These are phyloP conservation scores for Tichodroma muraria DNA, from an alignment of 2,113 vertebrate genomes.

Conservation along the genomic window DNA sequence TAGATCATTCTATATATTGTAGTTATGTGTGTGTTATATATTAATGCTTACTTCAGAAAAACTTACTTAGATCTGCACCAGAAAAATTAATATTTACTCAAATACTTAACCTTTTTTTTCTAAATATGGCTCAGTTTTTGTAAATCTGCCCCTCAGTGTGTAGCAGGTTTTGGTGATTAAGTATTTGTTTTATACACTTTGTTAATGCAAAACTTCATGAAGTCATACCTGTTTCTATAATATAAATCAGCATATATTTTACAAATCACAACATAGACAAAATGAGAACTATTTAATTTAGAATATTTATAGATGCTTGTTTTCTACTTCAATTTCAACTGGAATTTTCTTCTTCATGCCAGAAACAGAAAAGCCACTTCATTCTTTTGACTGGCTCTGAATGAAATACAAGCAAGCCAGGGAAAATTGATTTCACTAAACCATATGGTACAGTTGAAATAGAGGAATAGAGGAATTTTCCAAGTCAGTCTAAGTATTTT, in stretches of 20 bases:
- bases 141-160: not conserved
- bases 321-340: not conserved
- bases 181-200: not conserved
- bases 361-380: not conserved
- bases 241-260: not conserved
- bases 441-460: not conserved
- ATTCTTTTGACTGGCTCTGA: not conserved
- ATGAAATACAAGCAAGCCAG: not conserved
- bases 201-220: not conserved
- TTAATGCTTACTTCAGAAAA: not conserved
- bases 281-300: not conserved
- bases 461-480: conserved; percentile 1
- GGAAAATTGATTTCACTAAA: not conserved
- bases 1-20: not conserved
- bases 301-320: not conserved
- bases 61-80: not conserved
- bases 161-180: not conserved
- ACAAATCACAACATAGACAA: not conserved
- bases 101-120: not conserved
- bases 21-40: not conserved
- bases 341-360: not conserved
- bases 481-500: not conserved
- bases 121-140: not conserved
- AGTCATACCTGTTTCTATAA: not conserved
- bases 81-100: not conserved